phyloP scores from a whole-genome alignment of 1,140 invertebrate genomes.

The Nebria ingens region DNA sequence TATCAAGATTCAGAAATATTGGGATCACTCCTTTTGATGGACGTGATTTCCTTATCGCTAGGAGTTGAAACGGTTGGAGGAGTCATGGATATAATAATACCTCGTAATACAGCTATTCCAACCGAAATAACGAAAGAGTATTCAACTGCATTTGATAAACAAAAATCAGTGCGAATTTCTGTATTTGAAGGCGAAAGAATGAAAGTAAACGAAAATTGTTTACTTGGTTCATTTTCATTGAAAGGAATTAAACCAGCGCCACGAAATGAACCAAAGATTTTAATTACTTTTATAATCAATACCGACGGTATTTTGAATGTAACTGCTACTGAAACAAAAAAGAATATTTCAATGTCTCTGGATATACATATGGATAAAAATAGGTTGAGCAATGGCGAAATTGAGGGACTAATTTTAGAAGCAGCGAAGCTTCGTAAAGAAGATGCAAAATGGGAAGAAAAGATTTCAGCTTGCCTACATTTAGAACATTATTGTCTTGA shows the following conservation, averaged over 20 bases:
- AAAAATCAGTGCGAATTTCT: conserved; percentile 33
- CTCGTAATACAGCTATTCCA: conserved; percentile 43
- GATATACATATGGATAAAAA: conserved; percentile 40
- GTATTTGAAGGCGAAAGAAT: conserved; percentile 32
- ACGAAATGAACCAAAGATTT: conserved; percentile 45
- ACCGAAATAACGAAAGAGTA: conserved; percentile 43
- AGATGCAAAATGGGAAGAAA: conserved; percentile 28
- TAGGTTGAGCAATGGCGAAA: conserved; percentile 35
- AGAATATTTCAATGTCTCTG: conserved; percentile 36
- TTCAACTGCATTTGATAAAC: conserved; percentile 34
- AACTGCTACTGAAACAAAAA: conserved; percentile 38
- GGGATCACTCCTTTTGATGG: conserved; percentile 13
- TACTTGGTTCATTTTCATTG: conserved; percentile 21
- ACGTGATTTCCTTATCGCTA: conserved; percentile 15
- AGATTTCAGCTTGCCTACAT: conserved; percentile 32
- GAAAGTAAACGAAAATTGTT: conserved; percentile 32
- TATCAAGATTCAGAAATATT: conserved; percentile 42
- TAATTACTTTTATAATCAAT: conserved; percentile 40
- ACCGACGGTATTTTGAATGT: conserved; percentile 47
- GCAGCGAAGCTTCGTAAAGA: conserved; percentile 45
- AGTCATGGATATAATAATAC: conserved; percentile 30
- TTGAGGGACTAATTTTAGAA: conserved; percentile 46
- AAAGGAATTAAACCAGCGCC: conserved; percentile 39
- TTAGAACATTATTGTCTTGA: background rate
- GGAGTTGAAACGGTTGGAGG: conserved; percentile 18